These are phyloP conservation scores for Gymnocheta viridis DNA, from an alignment of 2,888 invertebrate species.

Conservation along the genomic window DNA sequence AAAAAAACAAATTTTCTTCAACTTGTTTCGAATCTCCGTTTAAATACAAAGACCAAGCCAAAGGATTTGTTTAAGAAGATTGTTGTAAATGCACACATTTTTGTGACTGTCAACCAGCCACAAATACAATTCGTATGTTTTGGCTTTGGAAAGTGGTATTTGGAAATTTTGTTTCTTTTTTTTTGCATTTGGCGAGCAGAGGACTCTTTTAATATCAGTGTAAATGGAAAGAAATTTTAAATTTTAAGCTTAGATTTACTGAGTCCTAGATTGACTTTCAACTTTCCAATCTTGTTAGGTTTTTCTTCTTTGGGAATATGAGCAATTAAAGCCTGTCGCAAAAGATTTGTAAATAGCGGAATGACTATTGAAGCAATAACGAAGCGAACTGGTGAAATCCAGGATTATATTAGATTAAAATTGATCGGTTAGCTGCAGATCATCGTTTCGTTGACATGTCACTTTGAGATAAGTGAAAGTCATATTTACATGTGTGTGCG, in stretches of 20 bases:
- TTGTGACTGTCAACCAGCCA: slow-evolving; percentile 10
- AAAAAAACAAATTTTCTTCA: slow-evolving; percentile 75
- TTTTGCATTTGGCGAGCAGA: slow-evolving; percentile 11
- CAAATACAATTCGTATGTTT: slow-evolving; percentile 75
- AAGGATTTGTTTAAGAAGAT: slow-evolving; percentile 53
- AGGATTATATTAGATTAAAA: no score
- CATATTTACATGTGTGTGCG: no score
- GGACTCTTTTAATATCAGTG: background rate
- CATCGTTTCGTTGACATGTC: no score
- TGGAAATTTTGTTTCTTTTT: slow-evolving; percentile 45
- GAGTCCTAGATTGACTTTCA: slow-evolving; percentile 76
- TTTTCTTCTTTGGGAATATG: background rate
- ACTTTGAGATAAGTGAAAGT: no score
- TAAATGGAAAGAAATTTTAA: slow-evolving; percentile 16
- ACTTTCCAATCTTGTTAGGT: slow-evolving; percentile 73
- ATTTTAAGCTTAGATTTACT: slow-evolving; percentile 68
- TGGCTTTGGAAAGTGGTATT: slow-evolving; percentile 73
- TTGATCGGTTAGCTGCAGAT: no score
- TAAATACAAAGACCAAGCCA: background rate
- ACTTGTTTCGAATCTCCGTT: background rate
- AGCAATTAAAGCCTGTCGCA: no score
- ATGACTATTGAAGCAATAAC: no score
- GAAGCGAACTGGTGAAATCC: no score
- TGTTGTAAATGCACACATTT: no score
- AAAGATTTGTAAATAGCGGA: no score